Percentiles rank a stretch among this genome's conserved stretches.
phyloP scores from a whole-genome alignment of 2,888 invertebrate genomes.

The Tyria jacobaeae region DNA sequence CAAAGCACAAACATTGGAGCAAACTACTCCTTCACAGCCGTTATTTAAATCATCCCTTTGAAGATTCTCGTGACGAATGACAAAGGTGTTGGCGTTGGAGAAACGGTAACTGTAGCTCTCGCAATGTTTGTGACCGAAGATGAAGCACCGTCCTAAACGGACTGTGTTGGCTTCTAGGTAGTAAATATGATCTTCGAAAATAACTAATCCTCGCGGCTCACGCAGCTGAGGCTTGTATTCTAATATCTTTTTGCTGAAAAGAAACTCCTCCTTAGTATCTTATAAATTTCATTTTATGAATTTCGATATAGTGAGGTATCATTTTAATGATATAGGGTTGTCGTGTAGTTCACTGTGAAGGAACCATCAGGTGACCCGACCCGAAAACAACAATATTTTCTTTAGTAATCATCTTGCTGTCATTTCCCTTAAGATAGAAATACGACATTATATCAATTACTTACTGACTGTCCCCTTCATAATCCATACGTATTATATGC shows the following conservation, averaged over 20 bases:
- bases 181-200: conserved; percentile 93
- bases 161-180: conserved; percentile 87
- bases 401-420: too few species aligned
- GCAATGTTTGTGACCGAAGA: conserved; percentile 84
- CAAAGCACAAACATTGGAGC: conserved; percentile 88
- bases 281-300: too few species aligned
- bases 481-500: conserved; percentile 74
- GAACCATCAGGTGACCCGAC: too few species aligned
- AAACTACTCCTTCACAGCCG: conserved; percentile 78
- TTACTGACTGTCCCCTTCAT: conserved; percentile 70
- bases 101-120: conserved; percentile 74
- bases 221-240: conserved; percentile 74
- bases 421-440: neutral
- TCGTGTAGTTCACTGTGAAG: too few species aligned
- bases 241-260: conserved; percentile 73
- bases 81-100: conserved; percentile 65
- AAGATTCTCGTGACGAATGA: conserved; percentile 64
- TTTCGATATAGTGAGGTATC: too few species aligned
- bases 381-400: too few species aligned
- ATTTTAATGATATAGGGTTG: too few species aligned
- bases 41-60: conserved; percentile 71
- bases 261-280: neutral
- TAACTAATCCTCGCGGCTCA: conserved; percentile 88
- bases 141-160: conserved; percentile 86
- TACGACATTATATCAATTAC: conserved; percentile 44